phyloP scores from a whole-genome alignment of 2,113 vertebrate genomes.

The Poeciliopsis retropinna region DNA sequence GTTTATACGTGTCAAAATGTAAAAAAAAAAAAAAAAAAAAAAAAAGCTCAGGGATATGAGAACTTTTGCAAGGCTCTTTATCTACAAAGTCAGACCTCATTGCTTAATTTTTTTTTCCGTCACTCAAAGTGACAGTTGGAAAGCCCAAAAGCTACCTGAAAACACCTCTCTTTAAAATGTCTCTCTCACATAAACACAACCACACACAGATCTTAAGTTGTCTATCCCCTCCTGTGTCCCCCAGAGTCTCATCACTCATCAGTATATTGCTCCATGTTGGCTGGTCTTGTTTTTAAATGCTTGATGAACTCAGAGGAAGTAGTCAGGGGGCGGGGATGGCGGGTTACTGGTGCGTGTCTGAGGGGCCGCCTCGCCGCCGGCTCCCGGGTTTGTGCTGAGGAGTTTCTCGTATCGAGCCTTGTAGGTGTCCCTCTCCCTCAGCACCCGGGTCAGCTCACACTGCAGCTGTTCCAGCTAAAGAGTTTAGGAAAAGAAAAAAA shows the following conservation, averaged over 20 bases:
- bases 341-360: conserved; percentile 68
- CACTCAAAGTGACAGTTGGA: conserved; percentile 57
- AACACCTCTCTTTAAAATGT: conserved; percentile 19
- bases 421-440: conserved; percentile 83
- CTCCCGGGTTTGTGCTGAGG: conserved; percentile 67
- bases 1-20: neutral
- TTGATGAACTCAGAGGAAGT: conserved; percentile 77
- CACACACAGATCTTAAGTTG: neutral
- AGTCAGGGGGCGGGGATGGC: conserved; percentile 79
- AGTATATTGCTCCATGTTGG: conserved; percentile 43
- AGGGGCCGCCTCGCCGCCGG: conserved; percentile 61
- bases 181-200: conserved; percentile 27
- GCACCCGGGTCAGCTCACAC: conserved; percentile 80
- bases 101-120: conserved; percentile 37
- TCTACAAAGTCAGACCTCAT: neutral
- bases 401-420: conserved; percentile 85
- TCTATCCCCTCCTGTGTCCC: too few relatives aligned
- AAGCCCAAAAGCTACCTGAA: conserved; percentile 26
- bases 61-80: neutral
- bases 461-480: conserved; percentile 82
- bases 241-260: conserved; percentile 50
- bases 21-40: neutral
- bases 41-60: neutral
- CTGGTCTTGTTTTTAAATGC: conserved; percentile 22
- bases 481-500: neutral